phyloP scores from a whole-genome alignment of 2,888 invertebrate genomes.

The Ceriagrion tenellum region DNA sequence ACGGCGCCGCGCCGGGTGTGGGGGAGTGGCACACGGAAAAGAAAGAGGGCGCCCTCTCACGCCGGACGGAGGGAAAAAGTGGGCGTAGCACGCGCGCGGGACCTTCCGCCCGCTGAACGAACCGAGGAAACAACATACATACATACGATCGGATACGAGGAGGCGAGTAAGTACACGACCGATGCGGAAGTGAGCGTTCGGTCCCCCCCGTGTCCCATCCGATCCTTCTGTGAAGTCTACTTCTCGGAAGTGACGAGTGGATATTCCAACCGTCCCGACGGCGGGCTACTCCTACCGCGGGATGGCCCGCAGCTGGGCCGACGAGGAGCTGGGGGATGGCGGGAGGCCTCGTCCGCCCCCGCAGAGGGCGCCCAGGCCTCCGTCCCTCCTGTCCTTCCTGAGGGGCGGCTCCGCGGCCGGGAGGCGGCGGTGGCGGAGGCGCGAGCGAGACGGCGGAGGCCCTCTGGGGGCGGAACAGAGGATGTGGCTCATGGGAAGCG shows the following conservation, averaged over 20 bases:
- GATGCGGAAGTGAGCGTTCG: neutral
- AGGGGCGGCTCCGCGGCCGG: slow-evolving; percentile 47
- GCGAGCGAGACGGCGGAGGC: slow-evolving; percentile 53
- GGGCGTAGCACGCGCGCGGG: neutral
- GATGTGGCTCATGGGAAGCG: slow-evolving; percentile 58
- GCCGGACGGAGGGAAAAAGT: neutral
- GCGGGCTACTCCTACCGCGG: slow-evolving; percentile 38
- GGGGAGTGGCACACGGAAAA: neutral
- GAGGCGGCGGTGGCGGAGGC: slow-evolving; percentile 54
- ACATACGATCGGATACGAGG: neutral
- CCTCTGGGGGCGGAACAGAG: slow-evolving; percentile 61
- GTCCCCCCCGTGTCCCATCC: neutral
- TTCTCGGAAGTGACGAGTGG: neutral
- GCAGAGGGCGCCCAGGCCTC: slow-evolving; percentile 50
- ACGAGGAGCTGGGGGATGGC: slow-evolving; percentile 53
- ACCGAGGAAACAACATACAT: neutral
- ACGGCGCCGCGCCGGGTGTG: neutral
- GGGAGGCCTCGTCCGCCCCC: slow-evolving; percentile 5
- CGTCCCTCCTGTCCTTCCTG: slow-evolving; percentile 52
- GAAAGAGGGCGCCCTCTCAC: neutral
- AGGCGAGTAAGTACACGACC: neutral
- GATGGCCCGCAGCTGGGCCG: slow-evolving; percentile 62
- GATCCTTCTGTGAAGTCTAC: neutral
- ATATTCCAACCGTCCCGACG: neutral
- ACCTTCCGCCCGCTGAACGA: neutral